These are phyloP conservation scores for Anolis sagrei DNA, from an alignment of 2,113 vertebrate genomes.

Conservation along the genomic window DNA sequence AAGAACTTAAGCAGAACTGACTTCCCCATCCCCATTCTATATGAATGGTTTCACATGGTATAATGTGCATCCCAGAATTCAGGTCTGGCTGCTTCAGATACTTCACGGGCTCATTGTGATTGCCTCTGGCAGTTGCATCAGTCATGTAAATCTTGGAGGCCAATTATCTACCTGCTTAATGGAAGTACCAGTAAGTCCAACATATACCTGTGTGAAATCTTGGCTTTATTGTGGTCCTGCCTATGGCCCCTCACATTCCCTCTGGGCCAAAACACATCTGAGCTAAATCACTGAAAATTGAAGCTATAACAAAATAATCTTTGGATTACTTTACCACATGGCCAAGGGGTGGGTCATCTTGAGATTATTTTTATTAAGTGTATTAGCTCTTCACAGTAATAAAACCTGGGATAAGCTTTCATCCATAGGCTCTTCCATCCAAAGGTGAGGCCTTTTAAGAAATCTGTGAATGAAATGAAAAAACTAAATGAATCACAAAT, in stretches of 20 bases:
- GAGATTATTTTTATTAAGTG: background rate
- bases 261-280: background rate
- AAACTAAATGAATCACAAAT: background rate
- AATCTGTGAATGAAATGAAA: constrained; percentile 1
- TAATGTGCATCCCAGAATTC: background rate
- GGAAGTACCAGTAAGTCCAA: background rate
- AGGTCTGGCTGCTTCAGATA: background rate
- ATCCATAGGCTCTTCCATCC: background rate
- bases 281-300: background rate
- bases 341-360: background rate
- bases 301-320: background rate
- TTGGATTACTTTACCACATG: background rate
- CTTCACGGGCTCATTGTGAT: background rate
- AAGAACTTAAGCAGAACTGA: too few species aligned
- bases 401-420: background rate
- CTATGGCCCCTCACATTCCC: background rate
- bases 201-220: background rate
- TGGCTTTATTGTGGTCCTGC: background rate
- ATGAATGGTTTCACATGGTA: background rate
- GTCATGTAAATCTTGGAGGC: background rate
- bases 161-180: background rate
- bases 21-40: too few species aligned
- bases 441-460: background rate
- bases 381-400: background rate
- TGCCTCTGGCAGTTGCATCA: background rate